These are phyloP conservation scores for Standfussiana lucernea DNA, from an alignment of 2,888 invertebrate genomes.

Conservation along the genomic window DNA sequence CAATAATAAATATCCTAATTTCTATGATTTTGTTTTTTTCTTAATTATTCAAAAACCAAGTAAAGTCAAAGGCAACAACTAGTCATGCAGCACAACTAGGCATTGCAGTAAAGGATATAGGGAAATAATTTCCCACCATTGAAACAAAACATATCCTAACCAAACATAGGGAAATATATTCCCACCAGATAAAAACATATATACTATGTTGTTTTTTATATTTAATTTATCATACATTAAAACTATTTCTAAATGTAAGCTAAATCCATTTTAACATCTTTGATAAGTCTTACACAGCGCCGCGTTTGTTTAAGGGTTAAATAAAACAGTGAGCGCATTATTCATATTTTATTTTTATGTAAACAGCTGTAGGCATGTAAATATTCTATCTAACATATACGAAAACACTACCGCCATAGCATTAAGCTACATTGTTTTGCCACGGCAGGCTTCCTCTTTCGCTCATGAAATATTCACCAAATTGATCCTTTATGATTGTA, in stretches of 20 bases:
- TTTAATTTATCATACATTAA: no score
- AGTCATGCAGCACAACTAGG: constrained; percentile 26
- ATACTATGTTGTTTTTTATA: no score
- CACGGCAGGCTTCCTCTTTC: no score
- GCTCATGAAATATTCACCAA: no score
- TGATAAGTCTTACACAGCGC: no score
- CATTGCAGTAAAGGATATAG: constrained; percentile 25
- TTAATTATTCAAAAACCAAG: constrained; percentile 28
- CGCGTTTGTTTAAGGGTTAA: no score
- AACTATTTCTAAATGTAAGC: no score
- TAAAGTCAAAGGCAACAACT: constrained; percentile 27
- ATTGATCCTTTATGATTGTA: constrained; percentile 32
- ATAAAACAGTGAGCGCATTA: constrained; percentile 5
- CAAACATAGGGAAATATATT: constrained; percentile 24
- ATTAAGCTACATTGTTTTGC: constrained; percentile 52
- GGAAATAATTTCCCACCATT: constrained; percentile 23
- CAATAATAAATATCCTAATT: background rate
- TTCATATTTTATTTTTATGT: constrained; percentile 8
- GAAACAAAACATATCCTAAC: constrained; percentile 26
- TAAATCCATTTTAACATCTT: no score
- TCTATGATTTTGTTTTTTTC: constrained; percentile 21
- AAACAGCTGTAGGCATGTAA: constrained; percentile 8
- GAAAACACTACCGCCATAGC: constrained; percentile 20
- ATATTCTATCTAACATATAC: constrained; percentile 21
- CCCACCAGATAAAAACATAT: constrained; percentile 14